Evolutionary conservation across 2,888 invertebrate genomes (phyloP), one percentile per base, ranked within the genome.

Genomic region (Erynnis tages): DNA sequence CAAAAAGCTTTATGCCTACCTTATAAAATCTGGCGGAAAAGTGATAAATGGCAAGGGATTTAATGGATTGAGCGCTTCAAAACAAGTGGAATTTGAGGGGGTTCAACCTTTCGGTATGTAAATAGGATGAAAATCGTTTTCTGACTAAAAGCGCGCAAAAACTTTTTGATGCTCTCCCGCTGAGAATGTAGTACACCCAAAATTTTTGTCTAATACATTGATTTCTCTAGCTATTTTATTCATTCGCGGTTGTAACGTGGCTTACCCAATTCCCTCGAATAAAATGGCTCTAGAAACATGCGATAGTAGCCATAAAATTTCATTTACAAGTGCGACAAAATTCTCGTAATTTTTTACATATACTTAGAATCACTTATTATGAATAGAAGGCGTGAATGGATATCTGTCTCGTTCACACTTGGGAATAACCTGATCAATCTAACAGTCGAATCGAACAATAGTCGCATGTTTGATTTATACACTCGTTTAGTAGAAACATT

Each of bases 381-480:
- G 78, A 86, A 79, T 73, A 79, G 85, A 77, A 82, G 79, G 77
- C 71, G 69, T 79, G 72, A 79, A 85, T 78, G 75, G 66, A 79
- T 84, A 81, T 82, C 87, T 80, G 73, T 88, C 89, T 75, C 89
- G 73, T 85, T 89, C 86, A 82, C 89, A 85, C 89, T 84, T 73
- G 78, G 79, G 84, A 79, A 82, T 82, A 83, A 82, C 82, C 84
- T 86, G 85, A 88, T 89, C 89, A 89, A 89, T 89, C 86, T 85
- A 84, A 82, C 86, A 76, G n/a, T n/a, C 80, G 86, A 88, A 86
- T 89, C 89, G 87, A 89, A 89, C 87, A 88, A 88, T 85, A 89
- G 88, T 82, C 85, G 82, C 86, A 82, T 87, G 85, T 89, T 87
- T 88, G 89, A 89, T 89, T 89, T 89, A 88, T 87, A 84, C 81